phyloP scores from a whole-genome alignment of 2,888 invertebrate species.

The Archips xylosteana region DNA sequence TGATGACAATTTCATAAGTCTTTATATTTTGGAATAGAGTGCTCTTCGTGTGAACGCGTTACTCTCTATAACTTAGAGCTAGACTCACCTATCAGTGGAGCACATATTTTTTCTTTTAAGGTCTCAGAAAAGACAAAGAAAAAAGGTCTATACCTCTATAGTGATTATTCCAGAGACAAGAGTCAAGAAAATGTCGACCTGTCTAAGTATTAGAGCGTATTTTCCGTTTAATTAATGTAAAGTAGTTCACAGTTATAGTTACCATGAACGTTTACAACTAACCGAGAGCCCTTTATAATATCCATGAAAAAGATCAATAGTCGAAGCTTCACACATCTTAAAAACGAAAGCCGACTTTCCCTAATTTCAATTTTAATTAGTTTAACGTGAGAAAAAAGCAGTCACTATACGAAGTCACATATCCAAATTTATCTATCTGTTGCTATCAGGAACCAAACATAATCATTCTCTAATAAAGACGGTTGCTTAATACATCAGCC shows the following conservation, averaged over 20 bases:
- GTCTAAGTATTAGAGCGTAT: too few species aligned
- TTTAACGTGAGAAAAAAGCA: background rate
- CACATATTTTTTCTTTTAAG: too few species aligned
- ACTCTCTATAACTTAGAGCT: too few species aligned
- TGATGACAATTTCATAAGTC: too few species aligned
- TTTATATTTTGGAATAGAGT: background rate
- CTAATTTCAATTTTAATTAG: background rate
- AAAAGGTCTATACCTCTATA: too few species aligned
- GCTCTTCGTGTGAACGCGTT: too few species aligned
- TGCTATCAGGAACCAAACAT: background rate
- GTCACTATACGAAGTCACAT: background rate
- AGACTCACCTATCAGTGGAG: too few species aligned
- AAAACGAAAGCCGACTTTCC: background rate
- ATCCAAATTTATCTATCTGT: background rate
- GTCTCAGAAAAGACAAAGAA: too few species aligned
- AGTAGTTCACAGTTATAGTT: background rate
- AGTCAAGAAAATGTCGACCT: too few species aligned
- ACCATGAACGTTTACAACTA: background rate
- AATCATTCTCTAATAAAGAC: slow-evolving; percentile 5
- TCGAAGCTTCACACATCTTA: background rate
- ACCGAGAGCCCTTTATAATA: background rate
- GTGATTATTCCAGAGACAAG: too few species aligned
- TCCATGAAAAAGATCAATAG: background rate
- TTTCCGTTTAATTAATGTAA: background rate
- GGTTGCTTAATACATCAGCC: slow-evolving; percentile 41